Conservation (phyloP, 30 jellyfish, hydroid and myxozoan genomes). For the Aurelia sp. region DNA sequence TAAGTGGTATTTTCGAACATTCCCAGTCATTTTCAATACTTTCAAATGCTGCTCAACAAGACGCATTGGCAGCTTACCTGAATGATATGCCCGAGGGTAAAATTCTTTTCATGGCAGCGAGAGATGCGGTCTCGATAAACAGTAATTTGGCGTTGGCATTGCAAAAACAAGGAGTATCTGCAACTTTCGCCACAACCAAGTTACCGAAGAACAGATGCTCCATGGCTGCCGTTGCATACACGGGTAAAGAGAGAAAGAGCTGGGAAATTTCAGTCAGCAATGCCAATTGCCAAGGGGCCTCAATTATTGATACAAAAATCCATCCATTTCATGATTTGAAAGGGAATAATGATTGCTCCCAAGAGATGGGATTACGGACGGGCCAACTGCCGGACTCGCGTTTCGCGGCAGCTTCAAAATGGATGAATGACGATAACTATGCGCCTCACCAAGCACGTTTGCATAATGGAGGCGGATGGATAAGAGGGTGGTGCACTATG, state of each 20-base stretch:
- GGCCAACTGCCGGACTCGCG: conserved; percentile 4
- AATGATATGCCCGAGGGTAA: conserved; percentile 10
- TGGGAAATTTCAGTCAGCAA: conserved; percentile 24
- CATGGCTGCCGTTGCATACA: conserved; percentile 7
- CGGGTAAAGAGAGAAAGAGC: conserved; percentile 10
- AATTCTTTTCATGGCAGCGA: conserved; percentile 26
- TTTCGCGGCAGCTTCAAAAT: conserved; percentile 6
- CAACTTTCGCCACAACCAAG: conserved; percentile 21
- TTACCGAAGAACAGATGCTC: conserved; percentile 5
- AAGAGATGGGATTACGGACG: conserved; percentile 21
- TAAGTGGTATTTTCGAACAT: conserved; percentile 20
- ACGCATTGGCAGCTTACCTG: background rate
- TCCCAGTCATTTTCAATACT: background rate
- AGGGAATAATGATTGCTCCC: conserved; percentile 25
- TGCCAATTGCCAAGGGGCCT: background rate
- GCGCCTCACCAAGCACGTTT: conserved; percentile 1
- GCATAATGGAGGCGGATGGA: background rate
- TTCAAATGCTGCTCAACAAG: background rate
- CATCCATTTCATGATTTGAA: background rate
- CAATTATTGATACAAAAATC: background rate
- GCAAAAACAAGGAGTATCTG: conserved; percentile 40
- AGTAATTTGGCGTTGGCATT: conserved; percentile 11
- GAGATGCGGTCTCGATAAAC: conserved; percentile 9
- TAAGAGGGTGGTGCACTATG: no score
- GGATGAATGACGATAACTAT: background rate